Evolutionary conservation across 2,888 invertebrate genomes (phyloP), one percentile per base, ranked within the genome.

Genomic region (Nycteola revayana): DNA sequence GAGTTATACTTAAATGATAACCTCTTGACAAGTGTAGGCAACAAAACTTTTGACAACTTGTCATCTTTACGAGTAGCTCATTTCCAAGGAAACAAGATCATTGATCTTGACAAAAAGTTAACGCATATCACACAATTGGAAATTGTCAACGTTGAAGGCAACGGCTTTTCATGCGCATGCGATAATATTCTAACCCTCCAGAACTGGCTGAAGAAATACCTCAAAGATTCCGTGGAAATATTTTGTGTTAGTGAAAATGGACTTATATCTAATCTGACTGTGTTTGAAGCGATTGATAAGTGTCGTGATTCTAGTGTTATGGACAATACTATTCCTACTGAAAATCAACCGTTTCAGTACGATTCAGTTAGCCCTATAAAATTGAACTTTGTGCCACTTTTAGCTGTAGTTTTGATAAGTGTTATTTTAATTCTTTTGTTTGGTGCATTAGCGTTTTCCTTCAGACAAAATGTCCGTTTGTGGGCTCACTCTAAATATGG

Each of bases 401-500:
- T 94, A 63, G 93, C 94, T 48, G 93, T 94, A 49, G 92, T 93
- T 34, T 83, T 94, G 53, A 93, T 93, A 45, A 91, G 93, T 62
- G 90, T 94, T 48, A 92, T 94, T 66, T 90, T 94, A 36, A 90
- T 94, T 49, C 91, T 93, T 67, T 84, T 94, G 48, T 85, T 94
- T 53, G 90, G 93, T 61, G 93, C 94, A 48, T 88, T 95, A 64
- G 91, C 93, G 25, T 94, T 94, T 75, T 92, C 93, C 7, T 95
- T 94, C 74, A 92, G 95, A 29, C 93, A 94, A 79, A 94, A 95
- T 72, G 92, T 95, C 14, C 91, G 94, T 26, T 86, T 95, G 38
- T 95, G 95, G 94, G 93, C 94, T 7, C 94, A 94, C 77, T 92
- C 94, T 29, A 93, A 92, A 54, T 96, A 94, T 75, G 95, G 95